Evolutionary conservation across 2,797 vertebrate species (phyloP).

Genomic region (Kryptolebias ocellatus): DNA sequence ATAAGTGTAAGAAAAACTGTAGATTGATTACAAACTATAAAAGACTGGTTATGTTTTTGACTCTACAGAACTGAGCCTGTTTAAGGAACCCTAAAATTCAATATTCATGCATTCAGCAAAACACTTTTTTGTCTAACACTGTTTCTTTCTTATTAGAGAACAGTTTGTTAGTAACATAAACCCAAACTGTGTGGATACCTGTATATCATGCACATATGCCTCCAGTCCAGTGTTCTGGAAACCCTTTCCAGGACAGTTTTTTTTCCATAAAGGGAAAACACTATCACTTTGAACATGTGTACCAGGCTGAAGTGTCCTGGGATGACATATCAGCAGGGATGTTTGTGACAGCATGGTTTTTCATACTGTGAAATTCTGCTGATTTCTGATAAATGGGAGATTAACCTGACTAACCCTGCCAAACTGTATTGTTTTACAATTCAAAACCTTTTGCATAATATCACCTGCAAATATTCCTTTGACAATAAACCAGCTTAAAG

Average conservation of each 20-base stretch:
- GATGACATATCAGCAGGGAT: not conserved
- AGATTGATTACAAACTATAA: not conserved
- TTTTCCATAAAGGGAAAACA: too few species aligned
- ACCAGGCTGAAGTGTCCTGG: too few species aligned
- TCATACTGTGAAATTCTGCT: not conserved
- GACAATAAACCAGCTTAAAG: not conserved
- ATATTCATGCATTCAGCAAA: slow-evolving; percentile 56
- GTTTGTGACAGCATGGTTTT: not conserved
- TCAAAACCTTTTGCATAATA: not conserved
- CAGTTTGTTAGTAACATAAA: slow-evolving; percentile 34
- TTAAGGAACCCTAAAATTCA: slow-evolving; percentile 45
- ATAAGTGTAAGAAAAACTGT: not conserved
- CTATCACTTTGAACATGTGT: too few species aligned
- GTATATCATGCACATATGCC: not conserved
- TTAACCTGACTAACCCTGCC: too few species aligned
- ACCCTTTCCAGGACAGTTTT: too few species aligned
- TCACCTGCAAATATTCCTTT: not conserved
- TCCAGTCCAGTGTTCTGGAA: too few species aligned
- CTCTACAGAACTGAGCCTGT: slow-evolving; percentile 37
- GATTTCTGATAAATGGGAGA: not conserved
- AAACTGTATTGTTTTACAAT: not conserved
- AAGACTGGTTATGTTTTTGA: slow-evolving; percentile 16
- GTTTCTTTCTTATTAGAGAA: slow-evolving; percentile 39
- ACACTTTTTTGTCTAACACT: slow-evolving; percentile 31
- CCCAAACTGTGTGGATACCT: slow-evolving; percentile 11